phyloP scores from a whole-genome alignment of 2,797 vertebrate species.

The Pangasius sanitwongsei region DNA sequence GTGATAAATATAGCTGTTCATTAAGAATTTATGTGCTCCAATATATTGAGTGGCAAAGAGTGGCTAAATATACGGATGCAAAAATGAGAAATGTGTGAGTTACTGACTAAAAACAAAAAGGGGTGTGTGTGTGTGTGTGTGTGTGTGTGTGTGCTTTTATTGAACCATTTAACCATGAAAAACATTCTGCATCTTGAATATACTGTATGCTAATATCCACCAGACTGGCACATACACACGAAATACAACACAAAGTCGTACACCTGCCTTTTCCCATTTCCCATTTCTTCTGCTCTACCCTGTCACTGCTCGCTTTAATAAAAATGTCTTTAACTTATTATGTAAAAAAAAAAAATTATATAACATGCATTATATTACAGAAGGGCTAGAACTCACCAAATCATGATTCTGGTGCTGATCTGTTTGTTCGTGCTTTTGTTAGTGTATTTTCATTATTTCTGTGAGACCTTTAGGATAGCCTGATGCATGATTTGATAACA shows the following conservation, averaged over 20 bases:
- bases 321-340: conserved; percentile 21
- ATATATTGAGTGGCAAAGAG: conserved; percentile 31
- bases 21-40: conserved; percentile 45
- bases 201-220: neutral
- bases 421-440: neutral
- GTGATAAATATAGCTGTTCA: conserved; percentile 44
- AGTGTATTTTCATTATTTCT: neutral
- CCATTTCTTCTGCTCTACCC: neutral
- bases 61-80: neutral
- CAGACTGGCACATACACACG: neutral
- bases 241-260: neutral
- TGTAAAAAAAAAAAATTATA: neutral
- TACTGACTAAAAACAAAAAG: neutral
- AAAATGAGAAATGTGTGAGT: neutral
- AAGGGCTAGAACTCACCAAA: conserved; percentile 1
- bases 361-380: conserved; percentile 5
- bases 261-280: conserved; percentile 10
- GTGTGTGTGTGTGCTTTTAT: neutral
- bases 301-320: neutral
- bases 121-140: too few relatives aligned
- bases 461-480: neutral
- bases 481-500: neutral
- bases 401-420: neutral
- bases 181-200: neutral
- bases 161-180: neutral